Conservation (phyloP, 2,888 invertebrate genomes). For the Rotaria macrura region DNA sequence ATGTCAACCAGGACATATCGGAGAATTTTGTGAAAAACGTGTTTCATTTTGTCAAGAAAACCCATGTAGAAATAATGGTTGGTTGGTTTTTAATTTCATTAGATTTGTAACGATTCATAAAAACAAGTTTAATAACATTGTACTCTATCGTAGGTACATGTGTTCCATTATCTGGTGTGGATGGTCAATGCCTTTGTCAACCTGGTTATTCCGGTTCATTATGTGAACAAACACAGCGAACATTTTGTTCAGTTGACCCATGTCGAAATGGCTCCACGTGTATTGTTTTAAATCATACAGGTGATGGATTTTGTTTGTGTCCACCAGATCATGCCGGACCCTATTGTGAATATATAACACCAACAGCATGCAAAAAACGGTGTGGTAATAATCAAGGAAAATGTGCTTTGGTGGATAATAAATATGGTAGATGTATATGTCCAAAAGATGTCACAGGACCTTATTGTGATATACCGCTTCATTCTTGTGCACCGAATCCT, state of each 20-base stretch:
- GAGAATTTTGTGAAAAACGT: conserved; percentile 14
- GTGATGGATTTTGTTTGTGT: conserved; percentile 20
- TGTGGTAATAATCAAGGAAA: neutral
- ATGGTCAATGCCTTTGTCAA: neutral
- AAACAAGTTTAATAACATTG: neutral
- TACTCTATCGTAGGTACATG: neutral
- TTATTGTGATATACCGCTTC: conserved; percentile 6
- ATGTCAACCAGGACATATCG: neutral
- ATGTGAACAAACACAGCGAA: neutral
- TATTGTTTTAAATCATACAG: conserved; percentile 18
- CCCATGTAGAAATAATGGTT: conserved; percentile 20
- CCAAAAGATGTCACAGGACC: conserved; percentile 14
- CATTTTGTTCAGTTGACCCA: neutral
- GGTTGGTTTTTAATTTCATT: neutral
- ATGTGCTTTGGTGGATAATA: conserved; percentile 11
- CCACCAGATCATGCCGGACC: neutral
- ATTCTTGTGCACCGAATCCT: conserved; percentile 16
- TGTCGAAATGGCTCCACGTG: neutral
- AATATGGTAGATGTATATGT: conserved; percentile 13
- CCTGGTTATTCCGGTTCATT: neutral
- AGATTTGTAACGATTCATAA: neutral
- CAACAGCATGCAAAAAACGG: neutral
- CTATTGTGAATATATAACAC: conserved; percentile 16
- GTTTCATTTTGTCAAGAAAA: conserved; percentile 14
- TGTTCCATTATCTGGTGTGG: conserved; percentile 1